Evolutionary conservation across 2,888 invertebrate species (phyloP).

Genomic region (Cancer borealis): DNA sequence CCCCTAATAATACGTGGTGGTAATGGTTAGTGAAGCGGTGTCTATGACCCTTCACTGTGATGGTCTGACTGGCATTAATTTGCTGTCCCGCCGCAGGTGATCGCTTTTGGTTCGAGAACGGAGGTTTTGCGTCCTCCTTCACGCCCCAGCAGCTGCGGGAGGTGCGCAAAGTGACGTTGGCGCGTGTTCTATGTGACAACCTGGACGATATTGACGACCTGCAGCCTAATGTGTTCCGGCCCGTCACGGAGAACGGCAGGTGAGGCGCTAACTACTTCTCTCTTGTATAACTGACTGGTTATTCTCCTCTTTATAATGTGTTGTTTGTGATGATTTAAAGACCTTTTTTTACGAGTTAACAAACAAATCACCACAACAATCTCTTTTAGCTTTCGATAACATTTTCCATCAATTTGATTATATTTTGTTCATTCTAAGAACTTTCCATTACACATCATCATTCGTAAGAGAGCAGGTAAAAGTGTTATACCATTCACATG

Average conservation of each 20-base stretch:
- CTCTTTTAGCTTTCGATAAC: not conserved
- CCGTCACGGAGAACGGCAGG: conserved; percentile 72
- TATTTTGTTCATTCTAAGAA: not conserved
- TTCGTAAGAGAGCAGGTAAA: not conserved
- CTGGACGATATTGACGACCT: conserved; percentile 85
- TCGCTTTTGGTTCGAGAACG: conserved; percentile 87
- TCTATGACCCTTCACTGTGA: too few relatives aligned
- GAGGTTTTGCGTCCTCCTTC: conserved; percentile 87
- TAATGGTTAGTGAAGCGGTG: too few relatives aligned
- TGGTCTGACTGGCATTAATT: not conserved
- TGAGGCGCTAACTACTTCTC: not conserved
- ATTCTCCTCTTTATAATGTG: too few relatives aligned
- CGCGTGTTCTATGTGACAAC: conserved; percentile 87
- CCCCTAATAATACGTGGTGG: too few relatives aligned
- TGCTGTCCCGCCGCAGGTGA: conserved; percentile 78
- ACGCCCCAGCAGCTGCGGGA: conserved; percentile 86
- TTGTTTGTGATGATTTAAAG: not conserved
- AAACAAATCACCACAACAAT: not conserved
- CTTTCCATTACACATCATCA: not conserved
- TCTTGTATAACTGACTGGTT: not conserved
- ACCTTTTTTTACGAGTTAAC: not conserved
- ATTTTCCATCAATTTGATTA: not conserved
- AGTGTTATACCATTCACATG: not conserved
- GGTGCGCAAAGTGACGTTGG: conserved; percentile 84
- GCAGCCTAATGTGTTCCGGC: conserved; percentile 82